phyloP scores from a whole-genome alignment of 2,113 vertebrate genomes.

The Caranx melampygus region DNA sequence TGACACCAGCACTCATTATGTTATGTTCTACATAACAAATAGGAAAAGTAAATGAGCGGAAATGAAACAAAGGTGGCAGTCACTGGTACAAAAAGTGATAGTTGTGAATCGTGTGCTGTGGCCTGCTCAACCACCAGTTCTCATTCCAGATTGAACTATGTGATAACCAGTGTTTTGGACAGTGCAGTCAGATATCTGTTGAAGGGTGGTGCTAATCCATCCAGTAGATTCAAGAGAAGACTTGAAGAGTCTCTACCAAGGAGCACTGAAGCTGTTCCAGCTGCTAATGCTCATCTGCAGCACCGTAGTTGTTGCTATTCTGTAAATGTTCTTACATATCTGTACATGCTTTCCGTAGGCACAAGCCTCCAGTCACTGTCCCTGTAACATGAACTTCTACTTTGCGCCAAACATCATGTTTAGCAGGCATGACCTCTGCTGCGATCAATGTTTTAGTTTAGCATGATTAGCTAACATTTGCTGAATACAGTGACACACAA shows the following conservation, averaged over 20 bases:
- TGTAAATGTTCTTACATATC: neutral
- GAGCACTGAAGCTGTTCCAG: too few relatives aligned
- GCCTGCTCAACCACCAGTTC: neutral
- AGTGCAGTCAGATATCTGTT: too few relatives aligned
- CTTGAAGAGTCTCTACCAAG: too few relatives aligned
- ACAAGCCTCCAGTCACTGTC: neutral
- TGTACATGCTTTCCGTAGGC: neutral
- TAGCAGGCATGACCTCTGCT: neutral
- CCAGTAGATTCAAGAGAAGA: too few relatives aligned
- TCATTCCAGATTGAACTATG: neutral
- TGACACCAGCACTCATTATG: neutral
- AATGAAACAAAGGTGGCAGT: neutral
- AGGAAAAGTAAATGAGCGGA: neutral
- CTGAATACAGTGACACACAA: neutral
- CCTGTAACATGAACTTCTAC: neutral
- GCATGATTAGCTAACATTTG: neutral
- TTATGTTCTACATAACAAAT: neutral
- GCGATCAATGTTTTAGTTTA: constrained; percentile 2
- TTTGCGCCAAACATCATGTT: neutral
- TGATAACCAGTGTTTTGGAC: neutral
- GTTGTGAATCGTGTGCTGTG: neutral
- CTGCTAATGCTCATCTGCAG: too few relatives aligned
- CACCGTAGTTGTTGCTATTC: neutral
- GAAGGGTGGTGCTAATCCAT: too few relatives aligned
- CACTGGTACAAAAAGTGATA: neutral